phyloP scores from a whole-genome alignment of 2,888 invertebrate species.

The Drosophila quinaria region DNA sequence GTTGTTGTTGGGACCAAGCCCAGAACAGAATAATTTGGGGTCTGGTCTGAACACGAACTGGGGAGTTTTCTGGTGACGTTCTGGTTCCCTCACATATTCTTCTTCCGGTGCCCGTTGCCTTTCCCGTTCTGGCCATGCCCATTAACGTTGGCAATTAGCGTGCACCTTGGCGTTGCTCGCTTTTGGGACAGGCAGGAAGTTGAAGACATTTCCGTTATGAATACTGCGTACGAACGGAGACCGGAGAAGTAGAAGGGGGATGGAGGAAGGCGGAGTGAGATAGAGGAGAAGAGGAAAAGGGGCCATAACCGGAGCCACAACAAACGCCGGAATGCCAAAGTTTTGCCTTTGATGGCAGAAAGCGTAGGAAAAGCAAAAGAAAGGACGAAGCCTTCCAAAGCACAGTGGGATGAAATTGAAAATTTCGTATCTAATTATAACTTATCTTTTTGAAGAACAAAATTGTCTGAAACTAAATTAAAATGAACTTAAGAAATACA shows the following conservation, averaged over 20 bases:
- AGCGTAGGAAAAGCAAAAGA: conserved; percentile 10
- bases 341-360: conserved; percentile 69
- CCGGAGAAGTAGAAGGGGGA: too few relatives aligned
- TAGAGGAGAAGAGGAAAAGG: background rate
- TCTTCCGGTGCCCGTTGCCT: conserved; percentile 2
- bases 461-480: too few relatives aligned
- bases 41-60: conserved; percentile 9
- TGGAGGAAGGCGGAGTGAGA: background rate
- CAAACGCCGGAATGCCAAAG: conserved; percentile 62
- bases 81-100: background rate
- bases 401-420: background rate
- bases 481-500: too few relatives aligned
- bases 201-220: conserved; percentile 72
- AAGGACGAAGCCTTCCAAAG: conserved; percentile 1
- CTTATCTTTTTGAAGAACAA: background rate
- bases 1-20: conserved; percentile 17
- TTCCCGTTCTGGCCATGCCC: conserved; percentile 40
- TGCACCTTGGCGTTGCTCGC: conserved; percentile 50
- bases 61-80: conserved; percentile 7
- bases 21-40: conserved; percentile 13
- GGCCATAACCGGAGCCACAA: conserved; percentile 35
- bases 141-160: conserved; percentile 64
- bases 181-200: conserved; percentile 46
- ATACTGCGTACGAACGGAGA: conserved; percentile 33
- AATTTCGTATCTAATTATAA: background rate